Conservation (phyloP, 2,888 invertebrate genomes). For the Synanthedon andrenaeformis region DNA sequence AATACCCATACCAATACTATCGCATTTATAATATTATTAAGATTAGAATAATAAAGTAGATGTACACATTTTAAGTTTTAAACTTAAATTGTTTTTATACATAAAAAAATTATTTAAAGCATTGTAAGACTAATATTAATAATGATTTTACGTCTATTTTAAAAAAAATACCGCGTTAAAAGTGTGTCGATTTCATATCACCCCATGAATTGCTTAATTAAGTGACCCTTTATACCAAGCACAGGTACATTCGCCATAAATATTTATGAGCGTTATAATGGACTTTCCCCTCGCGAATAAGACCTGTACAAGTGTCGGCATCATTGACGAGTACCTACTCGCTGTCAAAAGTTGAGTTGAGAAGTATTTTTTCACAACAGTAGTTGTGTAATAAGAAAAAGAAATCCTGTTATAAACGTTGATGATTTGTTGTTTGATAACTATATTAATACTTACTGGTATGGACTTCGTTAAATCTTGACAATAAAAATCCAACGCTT, state of each 20-base stretch:
- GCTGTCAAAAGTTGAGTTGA: conserved; percentile 3
- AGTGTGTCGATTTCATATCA: conserved; percentile 1
- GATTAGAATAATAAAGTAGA: no score
- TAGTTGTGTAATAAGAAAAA: not conserved
- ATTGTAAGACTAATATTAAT: no score
- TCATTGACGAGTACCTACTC: conserved; percentile 3
- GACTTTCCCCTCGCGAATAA: not conserved
- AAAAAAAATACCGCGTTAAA: not conserved
- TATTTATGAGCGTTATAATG: conserved; percentile 9
- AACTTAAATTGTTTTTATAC: no score
- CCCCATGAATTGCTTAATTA: conserved; percentile 21
- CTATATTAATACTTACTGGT: no score
- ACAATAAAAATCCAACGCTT: no score
- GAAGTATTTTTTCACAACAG: conserved; percentile 6
- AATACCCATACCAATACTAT: no score
- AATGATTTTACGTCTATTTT: no score
- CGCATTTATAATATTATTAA: no score
- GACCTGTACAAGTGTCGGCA: conserved; percentile 2
- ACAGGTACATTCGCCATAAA: conserved; percentile 11
- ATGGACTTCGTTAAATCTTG: no score
- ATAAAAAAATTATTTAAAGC: no score
- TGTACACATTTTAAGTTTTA: no score
- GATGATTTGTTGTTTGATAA: no score
- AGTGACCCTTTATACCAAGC: conserved; percentile 21
- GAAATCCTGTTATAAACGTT: not conserved